Conservation (phyloP, 2,797 vertebrate genomes). For the Xenentodon cancila region DNA sequence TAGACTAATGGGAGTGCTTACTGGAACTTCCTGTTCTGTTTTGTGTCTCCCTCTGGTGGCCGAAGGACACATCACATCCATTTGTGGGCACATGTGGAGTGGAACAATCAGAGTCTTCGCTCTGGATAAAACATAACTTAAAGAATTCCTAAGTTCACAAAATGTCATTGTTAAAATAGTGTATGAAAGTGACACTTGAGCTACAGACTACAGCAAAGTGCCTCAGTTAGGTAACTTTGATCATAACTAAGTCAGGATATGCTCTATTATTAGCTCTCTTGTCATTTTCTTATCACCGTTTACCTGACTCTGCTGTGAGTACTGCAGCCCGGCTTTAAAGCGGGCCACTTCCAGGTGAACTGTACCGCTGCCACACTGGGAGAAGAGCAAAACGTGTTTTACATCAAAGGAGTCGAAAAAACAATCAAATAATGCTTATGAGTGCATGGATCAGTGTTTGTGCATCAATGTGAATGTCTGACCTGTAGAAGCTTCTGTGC, state of each 20-base stretch:
- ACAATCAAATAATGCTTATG: background rate
- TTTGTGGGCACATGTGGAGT: slow-evolving; percentile 61
- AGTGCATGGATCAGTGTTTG: background rate
- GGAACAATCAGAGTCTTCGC: slow-evolving; percentile 74
- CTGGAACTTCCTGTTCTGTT: slow-evolving; percentile 40
- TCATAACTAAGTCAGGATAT: background rate
- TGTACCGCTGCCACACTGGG: slow-evolving; percentile 86
- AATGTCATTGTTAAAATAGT: slow-evolving; percentile 58
- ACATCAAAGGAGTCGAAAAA: background rate
- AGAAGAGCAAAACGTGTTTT: slow-evolving; percentile 21
- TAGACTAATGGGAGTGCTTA: slow-evolving; percentile 27
- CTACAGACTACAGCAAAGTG: background rate
- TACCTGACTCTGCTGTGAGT: slow-evolving; percentile 90
- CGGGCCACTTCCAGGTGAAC: slow-evolving; percentile 92
- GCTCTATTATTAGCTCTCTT: background rate
- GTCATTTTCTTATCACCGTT: slow-evolving; percentile 5
- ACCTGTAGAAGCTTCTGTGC: slow-evolving; percentile 91
- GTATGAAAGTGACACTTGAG: slow-evolving; percentile 7
- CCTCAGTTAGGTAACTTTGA: background rate
- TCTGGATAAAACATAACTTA: slow-evolving; percentile 82
- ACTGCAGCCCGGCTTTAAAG: slow-evolving; percentile 89
- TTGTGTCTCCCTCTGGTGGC: slow-evolving; percentile 74
- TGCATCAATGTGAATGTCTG: slow-evolving; percentile 9
- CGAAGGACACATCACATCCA: slow-evolving; percentile 45
- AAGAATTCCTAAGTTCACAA: slow-evolving; percentile 75